A percentile compares a stretch with the other conserved stretches of the same genome.
phyloP scores from a whole-genome alignment of 2,113 vertebrate species.

The Phalacrocorax carbo region DNA sequence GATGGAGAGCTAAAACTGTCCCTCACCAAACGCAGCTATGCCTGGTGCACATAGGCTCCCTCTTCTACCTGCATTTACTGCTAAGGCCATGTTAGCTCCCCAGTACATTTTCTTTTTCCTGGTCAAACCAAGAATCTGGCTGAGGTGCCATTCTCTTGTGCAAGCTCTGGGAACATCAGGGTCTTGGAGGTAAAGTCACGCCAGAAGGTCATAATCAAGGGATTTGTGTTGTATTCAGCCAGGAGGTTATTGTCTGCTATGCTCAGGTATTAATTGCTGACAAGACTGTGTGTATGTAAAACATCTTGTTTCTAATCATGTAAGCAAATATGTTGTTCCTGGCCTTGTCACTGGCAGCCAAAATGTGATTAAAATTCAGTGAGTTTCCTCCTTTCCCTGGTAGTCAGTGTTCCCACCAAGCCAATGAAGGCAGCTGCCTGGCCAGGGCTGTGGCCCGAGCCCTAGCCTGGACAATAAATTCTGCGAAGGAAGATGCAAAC shows the following conservation, averaged over 20 bases:
- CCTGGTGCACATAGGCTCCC: background rate
- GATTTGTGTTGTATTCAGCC: background rate
- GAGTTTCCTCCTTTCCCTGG: background rate
- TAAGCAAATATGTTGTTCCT: conserved; percentile 23
- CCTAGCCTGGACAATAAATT: background rate
- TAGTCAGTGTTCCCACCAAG: background rate
- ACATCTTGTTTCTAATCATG: background rate
- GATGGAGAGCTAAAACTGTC: background rate
- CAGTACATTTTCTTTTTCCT: background rate
- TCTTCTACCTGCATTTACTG: background rate
- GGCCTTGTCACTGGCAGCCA: background rate
- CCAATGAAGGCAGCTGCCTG: accelerated
- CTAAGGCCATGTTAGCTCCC: background rate
- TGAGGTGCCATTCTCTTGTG: background rate
- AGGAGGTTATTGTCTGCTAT: background rate
- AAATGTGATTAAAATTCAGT: background rate
- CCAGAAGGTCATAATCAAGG: background rate
- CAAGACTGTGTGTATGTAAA: background rate
- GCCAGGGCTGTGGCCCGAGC: background rate
- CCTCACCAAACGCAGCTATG: background rate
- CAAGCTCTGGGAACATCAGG: background rate
- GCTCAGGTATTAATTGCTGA: background rate
- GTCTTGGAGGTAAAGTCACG: background rate
- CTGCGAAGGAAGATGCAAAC: background rate
- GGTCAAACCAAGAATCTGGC: background rate